Evolutionary conservation across 2,888 invertebrate species (phyloP).

Genomic region (Oscheius myriophilus): DNA sequence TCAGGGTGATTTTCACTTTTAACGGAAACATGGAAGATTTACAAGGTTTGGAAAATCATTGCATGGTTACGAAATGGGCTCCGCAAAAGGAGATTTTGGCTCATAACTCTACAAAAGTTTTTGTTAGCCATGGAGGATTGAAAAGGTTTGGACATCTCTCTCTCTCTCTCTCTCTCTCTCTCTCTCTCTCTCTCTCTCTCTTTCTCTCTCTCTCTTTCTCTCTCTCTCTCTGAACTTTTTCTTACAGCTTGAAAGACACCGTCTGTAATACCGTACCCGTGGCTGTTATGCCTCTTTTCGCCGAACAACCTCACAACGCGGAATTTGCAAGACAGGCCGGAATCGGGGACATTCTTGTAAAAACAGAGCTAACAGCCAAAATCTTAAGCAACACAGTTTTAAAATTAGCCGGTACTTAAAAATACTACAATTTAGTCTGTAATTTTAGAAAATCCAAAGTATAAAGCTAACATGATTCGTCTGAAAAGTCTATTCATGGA

Average conservation of each 20-base stretch:
- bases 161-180: not conserved
- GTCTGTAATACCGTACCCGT: conserved; percentile 51
- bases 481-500: conserved; percentile 39
- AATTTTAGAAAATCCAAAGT: conserved; percentile 33
- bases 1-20: conserved; percentile 37
- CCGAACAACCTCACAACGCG: conserved; percentile 53
- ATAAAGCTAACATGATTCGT: conserved; percentile 25
- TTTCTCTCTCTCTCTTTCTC: too few relatives aligned
- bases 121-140: conserved; percentile 47
- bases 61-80: conserved; percentile 40
- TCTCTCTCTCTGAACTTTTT: not conserved
- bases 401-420: conserved; percentile 7
- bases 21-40: conserved; percentile 35
- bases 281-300: conserved; percentile 52
- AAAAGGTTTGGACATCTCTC: conserved; percentile 37
- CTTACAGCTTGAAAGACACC: conserved; percentile 45
- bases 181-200: not conserved
- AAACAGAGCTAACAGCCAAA: conserved; percentile 15
- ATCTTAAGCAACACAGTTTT: not conserved
- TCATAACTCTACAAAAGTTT: conserved; percentile 37
- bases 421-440: too few relatives aligned
- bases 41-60: conserved; percentile 26
- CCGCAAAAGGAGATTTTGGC: conserved; percentile 44
- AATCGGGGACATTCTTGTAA: conserved; percentile 25
- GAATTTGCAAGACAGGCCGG: conserved; percentile 41